phyloP scores from a whole-genome alignment of 2,113 vertebrate genomes.

The Okapia johnstoni region DNA sequence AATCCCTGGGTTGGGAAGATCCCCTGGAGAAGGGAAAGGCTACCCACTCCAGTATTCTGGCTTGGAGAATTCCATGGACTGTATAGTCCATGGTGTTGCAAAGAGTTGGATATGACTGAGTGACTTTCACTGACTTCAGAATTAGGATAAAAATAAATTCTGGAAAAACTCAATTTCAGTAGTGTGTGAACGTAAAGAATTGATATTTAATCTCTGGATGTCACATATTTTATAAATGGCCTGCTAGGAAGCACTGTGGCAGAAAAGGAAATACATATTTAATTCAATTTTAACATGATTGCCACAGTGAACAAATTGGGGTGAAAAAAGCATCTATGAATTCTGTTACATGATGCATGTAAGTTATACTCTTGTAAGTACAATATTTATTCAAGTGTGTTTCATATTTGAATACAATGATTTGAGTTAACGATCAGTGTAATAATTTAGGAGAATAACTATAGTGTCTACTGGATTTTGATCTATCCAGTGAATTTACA shows the following conservation, averaged over 20 bases:
- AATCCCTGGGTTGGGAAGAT: not conserved
- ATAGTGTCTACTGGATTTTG: not conserved
- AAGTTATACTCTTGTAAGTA: not conserved
- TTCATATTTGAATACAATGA: conserved; percentile 22
- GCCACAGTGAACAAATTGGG: not conserved
- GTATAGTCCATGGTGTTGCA: not conserved
- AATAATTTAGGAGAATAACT: conserved; percentile 2
- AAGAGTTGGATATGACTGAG: rapidly evolving
- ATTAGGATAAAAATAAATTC: not conserved
- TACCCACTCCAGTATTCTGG: not conserved
- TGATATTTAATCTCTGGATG: not conserved
- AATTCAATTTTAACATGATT: conserved; percentile 6
- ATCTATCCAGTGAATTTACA: not conserved
- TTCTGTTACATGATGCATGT: not conserved
- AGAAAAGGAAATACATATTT: not conserved
- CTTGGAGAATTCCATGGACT: not conserved
- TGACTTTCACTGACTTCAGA: not conserved
- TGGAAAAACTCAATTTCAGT: not conserved
- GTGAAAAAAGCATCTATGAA: not conserved
- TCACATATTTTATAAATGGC: not conserved
- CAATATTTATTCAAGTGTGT: not conserved
- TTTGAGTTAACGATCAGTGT: not conserved
- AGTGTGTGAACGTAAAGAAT: not conserved
- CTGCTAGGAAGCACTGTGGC: not conserved
- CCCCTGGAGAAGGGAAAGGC: not conserved